Percentiles rank a stretch among this genome's conserved stretches.
Conservation (phyloP, 35 echinoderm and acorn worm species). For the Patiria miniata region DNA sequence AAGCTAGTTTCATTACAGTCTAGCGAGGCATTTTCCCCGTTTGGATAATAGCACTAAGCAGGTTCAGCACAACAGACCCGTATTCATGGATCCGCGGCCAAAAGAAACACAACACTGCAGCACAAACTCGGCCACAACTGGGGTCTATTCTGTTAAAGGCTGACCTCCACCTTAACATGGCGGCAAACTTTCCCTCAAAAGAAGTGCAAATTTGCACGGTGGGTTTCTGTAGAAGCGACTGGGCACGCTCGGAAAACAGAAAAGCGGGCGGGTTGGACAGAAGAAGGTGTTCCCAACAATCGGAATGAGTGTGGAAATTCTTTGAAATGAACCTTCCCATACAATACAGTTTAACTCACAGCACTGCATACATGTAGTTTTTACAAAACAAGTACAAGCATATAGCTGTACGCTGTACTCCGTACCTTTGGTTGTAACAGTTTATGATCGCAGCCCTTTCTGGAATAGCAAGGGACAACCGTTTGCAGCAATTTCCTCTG, state of each 20-base stretch:
- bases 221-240: neutral
- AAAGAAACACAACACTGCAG: constrained; percentile 10
- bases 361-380: no score
- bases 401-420: no score
- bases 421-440: neutral
- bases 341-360: no score
- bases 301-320: no score
- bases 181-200: constrained; percentile 1
- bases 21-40: neutral
- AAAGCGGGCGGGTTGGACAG: neutral
- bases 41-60: constrained; percentile 25
- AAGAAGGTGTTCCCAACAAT: no score
- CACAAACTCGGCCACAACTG: neutral
- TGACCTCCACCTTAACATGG: constrained; percentile 6
- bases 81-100: neutral
- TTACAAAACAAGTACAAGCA: no score
- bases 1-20: neutral
- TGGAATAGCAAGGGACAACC: neutral
- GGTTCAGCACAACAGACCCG: neutral
- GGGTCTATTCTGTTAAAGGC: neutral
- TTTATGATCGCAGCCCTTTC: neutral
- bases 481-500: constrained; percentile 12
- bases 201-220: constrained; percentile 11
- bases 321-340: no score
- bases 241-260: constrained; percentile 16